Base-by-base conservation (phyloP, 2,797 vertebrate genomes). In the Sebastes goodei region DNA sequence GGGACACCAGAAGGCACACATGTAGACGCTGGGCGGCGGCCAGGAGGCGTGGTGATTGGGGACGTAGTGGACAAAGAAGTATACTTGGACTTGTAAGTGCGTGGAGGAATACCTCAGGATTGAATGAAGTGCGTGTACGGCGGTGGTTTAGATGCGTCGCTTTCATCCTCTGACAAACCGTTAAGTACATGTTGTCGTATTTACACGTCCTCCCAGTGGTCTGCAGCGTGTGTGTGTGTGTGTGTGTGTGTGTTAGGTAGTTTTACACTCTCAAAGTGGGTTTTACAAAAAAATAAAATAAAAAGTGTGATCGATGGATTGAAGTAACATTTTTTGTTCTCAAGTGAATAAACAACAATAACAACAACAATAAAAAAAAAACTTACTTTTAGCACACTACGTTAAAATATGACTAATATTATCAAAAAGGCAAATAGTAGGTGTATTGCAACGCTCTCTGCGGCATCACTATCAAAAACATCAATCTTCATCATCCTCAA, bases 381-480 rank as follows among this genome's bases (percentile, higher is more conserved):
- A 49, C 35, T 4, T 86, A 92, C 88, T 90, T 85, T 91, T 84
- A 91, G 76, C 86, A 82, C 78, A 71, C 92, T 94, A 94, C 85
- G 73, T 90, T 94, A 93, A 94, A 94, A 93, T 90, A 92, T 61
- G 79, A 94, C 93, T 94, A 94, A 94, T 92, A 90, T 89, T 89
- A 95, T 94, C 89, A 94, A 95, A 89, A 96, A 96, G 95, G 95
- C 94, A 96, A 96, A 96, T 89, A 92, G 91, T 90, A 94, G 94
- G 94, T 95, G 94, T 96, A 96, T 96, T 96, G 96, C 96, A 96
- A 95, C 95, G 80, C 89, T 95, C 94, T 95, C 93, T 87, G 86
- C 81, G 80, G 90, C 89, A 93, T 89, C 90, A 90, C 92, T 88
- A 91, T 82, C 83, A 87, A 89, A 88, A 90, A 83, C 83, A 92